Conservation (phyloP, 2,797 vertebrate species). For the Anas georgica region DNA sequence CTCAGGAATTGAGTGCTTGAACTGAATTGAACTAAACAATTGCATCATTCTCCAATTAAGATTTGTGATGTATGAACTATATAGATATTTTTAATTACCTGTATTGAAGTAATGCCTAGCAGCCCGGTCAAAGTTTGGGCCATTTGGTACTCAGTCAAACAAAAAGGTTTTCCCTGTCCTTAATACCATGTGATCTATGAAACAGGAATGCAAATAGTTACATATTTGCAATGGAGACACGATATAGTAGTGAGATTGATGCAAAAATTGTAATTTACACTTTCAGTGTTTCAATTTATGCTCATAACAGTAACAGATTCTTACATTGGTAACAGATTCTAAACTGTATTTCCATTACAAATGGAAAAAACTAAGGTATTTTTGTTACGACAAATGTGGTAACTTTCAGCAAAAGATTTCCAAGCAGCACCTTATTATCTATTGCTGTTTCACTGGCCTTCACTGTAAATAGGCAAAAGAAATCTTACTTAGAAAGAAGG, state of each 20-base stretch:
- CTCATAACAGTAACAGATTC: neutral
- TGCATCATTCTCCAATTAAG: slow-evolving; percentile 40
- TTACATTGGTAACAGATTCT: rapidly evolving
- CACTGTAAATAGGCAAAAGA: neutral
- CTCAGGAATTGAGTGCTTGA: neutral
- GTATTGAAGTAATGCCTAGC: neutral
- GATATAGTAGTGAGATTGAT: neutral
- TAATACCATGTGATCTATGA: neutral
- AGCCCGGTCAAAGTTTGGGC: neutral
- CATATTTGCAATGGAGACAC: neutral
- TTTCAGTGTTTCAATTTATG: neutral
- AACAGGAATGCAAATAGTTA: neutral
- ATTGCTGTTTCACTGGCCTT: neutral
- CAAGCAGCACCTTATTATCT: neutral
- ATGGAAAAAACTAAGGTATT: neutral
- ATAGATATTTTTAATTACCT: slow-evolving; percentile 38
- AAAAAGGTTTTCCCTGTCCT: neutral
- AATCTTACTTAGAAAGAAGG: neutral
- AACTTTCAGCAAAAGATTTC: neutral
- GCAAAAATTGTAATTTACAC: neutral
- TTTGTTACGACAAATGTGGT: neutral
- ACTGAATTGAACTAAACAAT: slow-evolving; percentile 24
- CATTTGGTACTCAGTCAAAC: neutral
- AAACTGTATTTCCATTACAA: neutral
- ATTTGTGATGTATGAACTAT: slow-evolving; percentile 8